Conservation (phyloP, 2,113 vertebrate genomes). For the Planiliza haematocheilus region DNA sequence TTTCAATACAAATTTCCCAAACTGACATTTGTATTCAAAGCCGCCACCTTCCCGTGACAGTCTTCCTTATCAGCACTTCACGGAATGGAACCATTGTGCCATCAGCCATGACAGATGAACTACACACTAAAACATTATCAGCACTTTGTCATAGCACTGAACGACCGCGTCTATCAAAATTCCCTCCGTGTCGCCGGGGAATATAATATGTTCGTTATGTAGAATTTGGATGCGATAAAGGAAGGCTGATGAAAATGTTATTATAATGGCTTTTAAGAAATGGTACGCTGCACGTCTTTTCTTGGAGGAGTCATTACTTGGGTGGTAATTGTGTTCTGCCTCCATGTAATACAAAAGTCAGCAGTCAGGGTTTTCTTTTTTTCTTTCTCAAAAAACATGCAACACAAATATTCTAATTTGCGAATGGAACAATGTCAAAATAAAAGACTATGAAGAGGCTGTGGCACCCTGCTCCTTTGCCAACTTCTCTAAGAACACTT, state of each 20-base stretch:
- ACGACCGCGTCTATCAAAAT: conserved; percentile 36
- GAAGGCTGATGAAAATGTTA: conserved; percentile 28
- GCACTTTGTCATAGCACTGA: conserved; percentile 28
- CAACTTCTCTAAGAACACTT: no score
- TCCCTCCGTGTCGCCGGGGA: conserved; percentile 3
- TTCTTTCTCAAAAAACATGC: no score
- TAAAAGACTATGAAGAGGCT: no score
- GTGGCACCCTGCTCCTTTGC: no score
- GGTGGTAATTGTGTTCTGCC: conserved; percentile 16
- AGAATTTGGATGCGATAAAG: conserved; percentile 21
- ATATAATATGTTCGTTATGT: conserved; percentile 43
- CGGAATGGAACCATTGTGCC: conserved; percentile 48
- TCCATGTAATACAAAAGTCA: background rate
- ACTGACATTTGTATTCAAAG: conserved; percentile 31
- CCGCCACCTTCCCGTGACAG: conserved; percentile 21
- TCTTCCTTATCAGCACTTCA: conserved; percentile 47
- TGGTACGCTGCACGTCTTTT: background rate
- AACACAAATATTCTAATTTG: no score
- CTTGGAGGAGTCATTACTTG: conserved; percentile 9
- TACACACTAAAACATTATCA: conserved; percentile 43
- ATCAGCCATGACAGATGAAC: conserved; percentile 52
- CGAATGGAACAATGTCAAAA: no score
- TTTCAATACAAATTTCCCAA: conserved; percentile 9
- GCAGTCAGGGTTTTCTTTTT: no score
- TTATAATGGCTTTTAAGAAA: conserved; percentile 4